A percentile compares a stretch with the other conserved stretches of the same genome.
Conservation (phyloP, 2,113 vertebrate genomes). For the Lota lota region DNA sequence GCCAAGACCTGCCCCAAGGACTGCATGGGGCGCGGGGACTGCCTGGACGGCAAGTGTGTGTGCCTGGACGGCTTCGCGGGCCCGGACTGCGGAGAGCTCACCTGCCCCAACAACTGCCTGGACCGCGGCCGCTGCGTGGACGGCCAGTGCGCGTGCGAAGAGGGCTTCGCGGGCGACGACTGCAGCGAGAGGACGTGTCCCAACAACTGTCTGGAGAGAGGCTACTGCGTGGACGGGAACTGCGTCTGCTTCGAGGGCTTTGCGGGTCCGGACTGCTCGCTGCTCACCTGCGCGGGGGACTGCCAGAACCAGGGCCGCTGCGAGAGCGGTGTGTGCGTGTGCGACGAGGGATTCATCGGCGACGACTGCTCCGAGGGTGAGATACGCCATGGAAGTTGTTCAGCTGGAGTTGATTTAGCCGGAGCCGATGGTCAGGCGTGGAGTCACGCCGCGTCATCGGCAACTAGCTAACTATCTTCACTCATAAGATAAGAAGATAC, state of each 20-base stretch:
- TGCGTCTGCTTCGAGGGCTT: constrained; percentile 86
- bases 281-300: constrained; percentile 76
- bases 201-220: constrained; percentile 76
- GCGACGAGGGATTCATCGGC: constrained; percentile 82
- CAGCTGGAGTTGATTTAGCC: not conserved
- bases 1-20: constrained; percentile 81
- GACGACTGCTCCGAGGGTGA: constrained; percentile 83
- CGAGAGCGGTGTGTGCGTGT: constrained; percentile 78
- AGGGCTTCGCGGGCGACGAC: constrained; percentile 80
- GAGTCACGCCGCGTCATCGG: too few species aligned
- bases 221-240: constrained; percentile 79
- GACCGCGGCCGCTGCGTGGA: constrained; percentile 79
- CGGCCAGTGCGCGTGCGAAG: constrained; percentile 82
- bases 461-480: too few species aligned
- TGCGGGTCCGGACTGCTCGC: constrained; percentile 73
- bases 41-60: constrained; percentile 82
- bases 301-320: constrained; percentile 81
- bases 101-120: constrained; percentile 82
- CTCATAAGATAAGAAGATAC: too few species aligned
- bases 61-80: constrained; percentile 79
- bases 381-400: not conserved
- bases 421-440: too few species aligned
- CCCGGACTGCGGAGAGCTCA: constrained; percentile 77
- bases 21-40: constrained; percentile 78
- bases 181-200: constrained; percentile 83